Evolutionary conservation across 2,888 invertebrate species (phyloP), one percentile per base, ranked within the genome.

Genomic region (Drosophila recens): DNA sequence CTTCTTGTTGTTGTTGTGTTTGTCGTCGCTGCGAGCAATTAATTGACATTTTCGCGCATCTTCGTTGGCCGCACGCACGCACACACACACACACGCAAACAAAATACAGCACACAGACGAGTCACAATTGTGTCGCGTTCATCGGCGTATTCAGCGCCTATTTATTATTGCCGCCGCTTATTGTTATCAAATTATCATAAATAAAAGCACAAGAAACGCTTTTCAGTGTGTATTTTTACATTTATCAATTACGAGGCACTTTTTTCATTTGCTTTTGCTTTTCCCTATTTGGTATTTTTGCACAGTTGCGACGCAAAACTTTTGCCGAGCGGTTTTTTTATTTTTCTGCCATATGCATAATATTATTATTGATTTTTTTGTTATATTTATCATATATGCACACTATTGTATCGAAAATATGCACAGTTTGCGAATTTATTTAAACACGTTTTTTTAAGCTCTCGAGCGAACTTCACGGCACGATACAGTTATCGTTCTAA

Each of bases 1-100:
- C 33, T 69, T 78, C 51, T 53, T 81, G 54, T 49, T 82, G 68
- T 59, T 79, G 68, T 59, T 79, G 27, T 27, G 27, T 51, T 58
- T 87, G 76, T 54, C 15, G 43, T 40, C 49, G 43, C 36, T 57
- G 48, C 10, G 48, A 61, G 40, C 67, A 77, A 81, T 83, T 84
- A 88, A 88, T 86, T 88, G 68, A 80, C 79, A 67, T 82, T 86
- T 83, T 80, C 57, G 72, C 82, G 82, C 88, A 88, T 83, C 79
- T 82, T 70, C 45, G 42, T 27, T 45, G 4, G 49, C 38, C 36
- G 62, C 56, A 49, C 45, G 34, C 61, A 72, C 59, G 67, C 56
- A 61, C 51, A 58, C 45, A 34, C 45, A 34, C 53, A 30, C 4
- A 23, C 23, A 20, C 20, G 2, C 34, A 17, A 20, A 17, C 62